Evolutionary conservation across 1,140 invertebrate genomes (phyloP).

Genomic region (Drosophila bocki): DNA sequence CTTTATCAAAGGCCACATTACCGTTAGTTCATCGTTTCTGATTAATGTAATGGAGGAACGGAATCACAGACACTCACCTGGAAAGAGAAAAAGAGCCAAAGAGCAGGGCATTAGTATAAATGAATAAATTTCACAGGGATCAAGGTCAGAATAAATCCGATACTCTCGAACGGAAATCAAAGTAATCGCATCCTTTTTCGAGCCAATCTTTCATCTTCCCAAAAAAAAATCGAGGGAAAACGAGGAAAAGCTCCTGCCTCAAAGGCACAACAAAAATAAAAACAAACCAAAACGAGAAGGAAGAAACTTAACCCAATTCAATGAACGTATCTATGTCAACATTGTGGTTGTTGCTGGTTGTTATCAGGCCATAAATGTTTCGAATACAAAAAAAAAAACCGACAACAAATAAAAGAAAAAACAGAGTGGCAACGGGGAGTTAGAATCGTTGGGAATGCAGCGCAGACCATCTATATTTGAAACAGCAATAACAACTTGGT

Average conservation of each 20-base stretch:
- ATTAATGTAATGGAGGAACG: constrained; percentile 14
- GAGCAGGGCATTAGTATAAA: constrained; percentile 38
- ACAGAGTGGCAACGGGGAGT: constrained; percentile 1
- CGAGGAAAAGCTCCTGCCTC: constrained; percentile 7
- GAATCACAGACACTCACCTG: constrained; percentile 35
- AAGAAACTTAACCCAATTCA: constrained; percentile 54
- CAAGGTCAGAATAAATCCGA: constrained; percentile 29
- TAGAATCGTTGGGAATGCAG: constrained; percentile 26
- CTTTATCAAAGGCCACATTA: constrained; percentile 28
- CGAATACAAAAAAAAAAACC: constrained; percentile 29
- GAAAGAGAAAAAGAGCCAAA: constrained; percentile 28
- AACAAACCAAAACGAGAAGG: constrained; percentile 2
- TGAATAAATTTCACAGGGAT: constrained; percentile 44
- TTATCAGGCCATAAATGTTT: constrained; percentile 57
- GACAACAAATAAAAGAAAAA: not conserved
- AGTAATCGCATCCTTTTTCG: constrained; percentile 35
- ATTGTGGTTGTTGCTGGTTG: constrained; percentile 21
- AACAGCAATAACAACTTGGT: constrained; percentile 28
- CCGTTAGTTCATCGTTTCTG: constrained; percentile 2
- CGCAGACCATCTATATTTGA: constrained; percentile 47
- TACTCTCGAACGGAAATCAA: constrained; percentile 20
- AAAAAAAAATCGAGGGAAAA: not conserved
- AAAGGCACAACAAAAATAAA: constrained; percentile 24
- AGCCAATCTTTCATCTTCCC: constrained; percentile 24
- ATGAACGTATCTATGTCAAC: constrained; percentile 51